Conservation (phyloP, 1,140 invertebrate species). For the Pseudoatta argentina region DNA sequence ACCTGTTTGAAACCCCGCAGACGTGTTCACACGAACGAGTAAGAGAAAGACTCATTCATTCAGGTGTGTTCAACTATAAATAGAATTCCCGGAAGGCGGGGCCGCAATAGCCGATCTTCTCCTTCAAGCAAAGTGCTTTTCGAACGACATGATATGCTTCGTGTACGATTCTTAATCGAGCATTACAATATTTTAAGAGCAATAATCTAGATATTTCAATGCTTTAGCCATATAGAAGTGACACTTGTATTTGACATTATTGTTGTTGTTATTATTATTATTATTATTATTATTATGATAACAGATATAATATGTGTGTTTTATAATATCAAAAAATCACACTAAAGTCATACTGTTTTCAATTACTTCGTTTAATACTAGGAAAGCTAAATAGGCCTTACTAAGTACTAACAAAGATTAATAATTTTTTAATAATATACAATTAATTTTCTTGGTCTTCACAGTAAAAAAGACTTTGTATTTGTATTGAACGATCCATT, state of each 20-base stretch:
- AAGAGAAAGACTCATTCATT: slow-evolving; percentile 78
- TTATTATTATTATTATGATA: background rate
- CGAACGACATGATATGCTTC: background rate
- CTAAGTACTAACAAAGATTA: background rate
- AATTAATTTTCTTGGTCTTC: background rate
- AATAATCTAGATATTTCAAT: background rate
- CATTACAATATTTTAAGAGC: background rate
- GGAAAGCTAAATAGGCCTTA: background rate
- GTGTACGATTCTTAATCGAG: background rate
- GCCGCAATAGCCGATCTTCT: slow-evolving; percentile 72
- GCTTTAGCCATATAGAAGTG: no score
- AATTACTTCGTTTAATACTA: background rate
- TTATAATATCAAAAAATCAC: background rate
- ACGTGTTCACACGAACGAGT: slow-evolving; percentile 38
- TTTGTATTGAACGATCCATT: no score
- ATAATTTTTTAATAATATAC: background rate
- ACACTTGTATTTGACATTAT: background rate
- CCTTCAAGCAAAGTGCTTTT: slow-evolving; percentile 1
- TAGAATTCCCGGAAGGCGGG: slow-evolving; percentile 81
- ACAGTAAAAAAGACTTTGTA: no score
- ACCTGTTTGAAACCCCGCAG: slow-evolving; percentile 82
- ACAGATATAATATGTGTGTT: background rate
- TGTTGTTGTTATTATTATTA: no score
- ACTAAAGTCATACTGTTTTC: background rate
- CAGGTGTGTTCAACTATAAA: slow-evolving; percentile 80